Conservation (phyloP, 2,888 invertebrate species). For the Thecophora atra region DNA sequence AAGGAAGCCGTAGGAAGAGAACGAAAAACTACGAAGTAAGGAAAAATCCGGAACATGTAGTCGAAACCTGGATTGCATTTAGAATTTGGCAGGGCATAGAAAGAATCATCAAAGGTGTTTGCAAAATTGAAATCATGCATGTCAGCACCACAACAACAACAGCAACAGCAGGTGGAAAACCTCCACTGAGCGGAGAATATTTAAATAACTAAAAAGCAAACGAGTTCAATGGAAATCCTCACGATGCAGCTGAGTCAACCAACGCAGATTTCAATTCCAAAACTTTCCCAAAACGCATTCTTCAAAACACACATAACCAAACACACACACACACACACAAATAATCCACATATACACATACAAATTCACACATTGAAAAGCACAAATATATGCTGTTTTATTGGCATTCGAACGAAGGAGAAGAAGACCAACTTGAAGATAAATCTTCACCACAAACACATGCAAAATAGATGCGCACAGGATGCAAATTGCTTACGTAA, state of each 20-base stretch:
- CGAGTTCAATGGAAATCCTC: not conserved
- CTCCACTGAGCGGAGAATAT: not conserved
- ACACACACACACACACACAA: not conserved
- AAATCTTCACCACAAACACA: not conserved
- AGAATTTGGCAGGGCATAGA: too few species aligned
- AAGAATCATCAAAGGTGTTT: not conserved
- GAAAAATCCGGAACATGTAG: too few species aligned
- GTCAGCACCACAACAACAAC: not conserved
- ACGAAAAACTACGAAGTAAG: too few species aligned
- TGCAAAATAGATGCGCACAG: not conserved
- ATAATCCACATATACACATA: not conserved
- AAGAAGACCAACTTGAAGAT: not conserved
- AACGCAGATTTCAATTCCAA: slow-evolving; percentile 10
- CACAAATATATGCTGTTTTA: not conserved
- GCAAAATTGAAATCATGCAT: not conserved
- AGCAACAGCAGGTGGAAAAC: not conserved
- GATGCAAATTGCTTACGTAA: not conserved
- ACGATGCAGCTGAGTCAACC: not conserved
- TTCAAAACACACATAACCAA: not conserved
- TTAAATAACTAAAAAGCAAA: not conserved
- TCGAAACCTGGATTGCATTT: too few species aligned
- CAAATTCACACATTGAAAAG: not conserved
- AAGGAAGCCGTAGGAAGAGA: too few species aligned
- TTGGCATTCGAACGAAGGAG: not conserved
- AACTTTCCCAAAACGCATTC: not conserved